Evolutionary conservation across 2,113 vertebrate genomes (phyloP), one percentile per base, ranked within the genome.

Genomic region (Mellivora capensis): DNA sequence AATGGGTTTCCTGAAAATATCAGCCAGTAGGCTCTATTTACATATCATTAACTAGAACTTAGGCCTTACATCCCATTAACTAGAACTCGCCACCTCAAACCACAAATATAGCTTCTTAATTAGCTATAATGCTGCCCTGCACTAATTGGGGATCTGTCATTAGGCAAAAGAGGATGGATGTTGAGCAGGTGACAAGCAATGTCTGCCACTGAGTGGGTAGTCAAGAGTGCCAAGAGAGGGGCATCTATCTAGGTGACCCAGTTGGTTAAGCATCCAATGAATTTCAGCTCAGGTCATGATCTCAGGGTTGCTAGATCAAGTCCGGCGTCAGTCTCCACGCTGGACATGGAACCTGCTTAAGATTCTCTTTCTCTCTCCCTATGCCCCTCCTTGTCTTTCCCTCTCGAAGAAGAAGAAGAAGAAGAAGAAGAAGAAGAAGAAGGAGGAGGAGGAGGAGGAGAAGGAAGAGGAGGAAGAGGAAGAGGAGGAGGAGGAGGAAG

Each of bases 1-100:
- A 90, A 84, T 44, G 76, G 34, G 13, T 76, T 90, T 87, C 34
- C 69, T 59, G 31, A 61, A 96, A 81, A 17, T 59, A 14, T 4
- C 69, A 71, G 37, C 1, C 42, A 44, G 25, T 57, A 79, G 84
- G 69, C 3, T 34, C 93, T 90, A 21, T 47, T 83, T 72, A 64
- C 0, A 87, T 69, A 37, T 44, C 80, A 79, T 80, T 80, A 88
- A 29, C 39, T 47, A n/a, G 29, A 96, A 61, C 29, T 13, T 13
- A 14, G 11, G 12, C 61, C 15, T 83, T 72, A 57, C 0, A 90
- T 69, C 37, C 49, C 80, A 79, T 76, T 80, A 88, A 29, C n/a
- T 39, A n/a, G 29, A 95, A 61, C 29, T 15, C 54, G 14, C 11
- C 34, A 88, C 44, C 37, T 90, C 6, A 39, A 86, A 64, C 77